Percentiles rank a stretch among this genome's conserved stretches.
Evolutionary conservation across 2,113 vertebrate genomes (phyloP).

Genomic region (Labeo catla): DNA sequence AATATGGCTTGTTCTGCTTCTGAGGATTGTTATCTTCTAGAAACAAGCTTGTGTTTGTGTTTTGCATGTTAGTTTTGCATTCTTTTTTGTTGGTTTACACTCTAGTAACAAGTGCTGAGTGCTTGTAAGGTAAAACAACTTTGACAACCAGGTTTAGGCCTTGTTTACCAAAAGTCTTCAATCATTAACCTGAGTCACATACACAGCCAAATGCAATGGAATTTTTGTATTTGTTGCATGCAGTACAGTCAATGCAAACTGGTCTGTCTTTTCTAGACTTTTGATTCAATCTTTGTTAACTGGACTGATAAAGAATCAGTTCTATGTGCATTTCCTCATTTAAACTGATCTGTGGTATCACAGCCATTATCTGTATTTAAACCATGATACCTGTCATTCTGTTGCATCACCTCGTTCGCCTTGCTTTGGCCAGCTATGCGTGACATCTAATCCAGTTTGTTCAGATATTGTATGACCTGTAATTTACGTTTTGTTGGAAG

Average conservation of each 20-base stretch:
- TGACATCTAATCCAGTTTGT: neutral
- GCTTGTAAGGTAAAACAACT: neutral
- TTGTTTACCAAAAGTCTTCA: neutral
- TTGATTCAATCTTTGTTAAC: neutral
- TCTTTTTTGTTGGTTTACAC: neutral
- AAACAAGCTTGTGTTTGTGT: neutral
- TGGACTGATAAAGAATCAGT: neutral
- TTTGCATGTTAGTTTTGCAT: slow-evolving; percentile 1
- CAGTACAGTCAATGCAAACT: neutral
- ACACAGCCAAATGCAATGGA: neutral
- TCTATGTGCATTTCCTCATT: neutral
- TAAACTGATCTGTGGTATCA: neutral
- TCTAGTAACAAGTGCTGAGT: neutral
- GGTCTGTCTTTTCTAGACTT: neutral
- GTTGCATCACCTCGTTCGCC: neutral
- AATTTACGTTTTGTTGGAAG: slow-evolving; percentile 9
- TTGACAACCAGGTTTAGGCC: neutral
- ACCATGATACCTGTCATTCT: neutral
- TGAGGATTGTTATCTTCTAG: neutral
- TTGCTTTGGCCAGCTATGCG: neutral
- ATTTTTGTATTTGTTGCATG: neutral
- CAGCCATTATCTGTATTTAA: neutral
- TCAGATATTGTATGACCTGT: neutral
- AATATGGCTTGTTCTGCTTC: neutral
- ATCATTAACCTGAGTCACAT: neutral